Evolutionary conservation across 2,888 invertebrate species (phyloP), one percentile per base, ranked within the genome.

Genomic region (Corythucha ciliata): DNA sequence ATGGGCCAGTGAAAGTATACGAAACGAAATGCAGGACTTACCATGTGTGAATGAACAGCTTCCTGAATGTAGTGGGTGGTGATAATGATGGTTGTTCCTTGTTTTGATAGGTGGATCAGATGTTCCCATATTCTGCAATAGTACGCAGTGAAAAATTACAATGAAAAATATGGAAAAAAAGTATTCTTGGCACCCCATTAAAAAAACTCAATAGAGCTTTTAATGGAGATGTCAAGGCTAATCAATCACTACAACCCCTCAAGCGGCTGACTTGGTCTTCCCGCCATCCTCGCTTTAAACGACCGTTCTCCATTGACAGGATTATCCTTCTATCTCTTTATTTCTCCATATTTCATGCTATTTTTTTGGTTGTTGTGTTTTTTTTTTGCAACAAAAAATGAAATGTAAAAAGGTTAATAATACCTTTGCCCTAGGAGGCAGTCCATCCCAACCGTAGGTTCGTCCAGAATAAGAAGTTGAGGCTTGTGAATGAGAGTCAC

Each of bases 381-480:
- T n/a, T n/a, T n/a, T n/a, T n/a, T n/a, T n/a, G n/a, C n/a, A n/a
- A n/a, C n/a, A n/a, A 29, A 29, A 29, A 29, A 12, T 29, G 12
- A 29, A 10, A 10, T 10, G 8, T 37, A 37, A 14, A 37, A 37
- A 37, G 8, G 8, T 10, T 22, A 50, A 25, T 10, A 22, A n/a
- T 32, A 48, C 48, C 48, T 48, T 20, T 48, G 40, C 7, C 40
- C 39, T 3, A 48, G 32, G 16, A 48, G 21, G 41, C 48, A 48
- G 24, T 48, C 48, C 48, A 48, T 48, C n/a, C 48, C 48, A 14
- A 48, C 48, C 1, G 48, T 48, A 16, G 48, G 48, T 26, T 48
- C 48, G 18, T 48, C 48, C 29, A 48, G 29, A 7, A 48, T 21
- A n/a, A 48, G 22, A 10, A 48, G 14, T 1, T 27, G 10, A 14